Percentiles rank a stretch among this genome's conserved stretches.
Conservation (phyloP, 2,888 invertebrate species). For the Druceiella hillmani region DNA sequence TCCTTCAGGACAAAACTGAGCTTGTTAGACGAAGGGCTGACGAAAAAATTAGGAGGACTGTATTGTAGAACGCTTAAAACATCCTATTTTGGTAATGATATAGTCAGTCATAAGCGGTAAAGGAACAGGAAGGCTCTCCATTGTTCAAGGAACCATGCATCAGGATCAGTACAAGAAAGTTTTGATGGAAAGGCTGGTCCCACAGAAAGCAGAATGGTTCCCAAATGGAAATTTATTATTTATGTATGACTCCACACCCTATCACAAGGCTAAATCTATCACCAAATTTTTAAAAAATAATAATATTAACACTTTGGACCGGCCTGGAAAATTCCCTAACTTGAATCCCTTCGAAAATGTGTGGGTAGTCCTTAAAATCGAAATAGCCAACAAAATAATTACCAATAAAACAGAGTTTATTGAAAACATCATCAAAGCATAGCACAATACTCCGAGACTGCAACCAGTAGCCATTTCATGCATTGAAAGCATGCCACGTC, state of each 20-base stretch:
- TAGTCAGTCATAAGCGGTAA: constrained; percentile 20
- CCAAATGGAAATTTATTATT: constrained; percentile 5
- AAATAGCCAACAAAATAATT: too few species aligned
- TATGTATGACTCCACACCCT: constrained; percentile 7
- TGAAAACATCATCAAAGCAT: constrained; percentile 4
- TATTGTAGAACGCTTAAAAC: constrained; percentile 12
- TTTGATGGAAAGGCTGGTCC: constrained; percentile 16
- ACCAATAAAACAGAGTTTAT: too few species aligned
- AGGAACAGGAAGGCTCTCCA: constrained; percentile 18
- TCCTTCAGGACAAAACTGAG: constrained; percentile 5
- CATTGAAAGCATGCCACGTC: constrained; percentile 9
- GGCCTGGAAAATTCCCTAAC: constrained; percentile 21
- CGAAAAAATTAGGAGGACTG: constrained; percentile 10
- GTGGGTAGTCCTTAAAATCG: constrained; percentile 20
- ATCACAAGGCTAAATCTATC: constrained; percentile 7
- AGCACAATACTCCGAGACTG: constrained; percentile 4
- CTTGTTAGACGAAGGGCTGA: constrained; percentile 9
- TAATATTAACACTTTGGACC: constrained; percentile 11
- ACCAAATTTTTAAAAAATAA: constrained; percentile 7
- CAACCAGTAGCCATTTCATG: constrained; percentile 1
- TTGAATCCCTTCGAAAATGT: constrained; percentile 23
- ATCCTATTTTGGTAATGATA: constrained; percentile 16
- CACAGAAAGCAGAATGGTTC: constrained; percentile 7
- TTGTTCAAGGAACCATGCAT: constrained; percentile 20
- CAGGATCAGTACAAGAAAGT: constrained; percentile 20